These are phyloP conservation scores for Melanotaenia trifasciata DNA, from an alignment of 2,797 vertebrate species.

Conservation along the genomic window DNA sequence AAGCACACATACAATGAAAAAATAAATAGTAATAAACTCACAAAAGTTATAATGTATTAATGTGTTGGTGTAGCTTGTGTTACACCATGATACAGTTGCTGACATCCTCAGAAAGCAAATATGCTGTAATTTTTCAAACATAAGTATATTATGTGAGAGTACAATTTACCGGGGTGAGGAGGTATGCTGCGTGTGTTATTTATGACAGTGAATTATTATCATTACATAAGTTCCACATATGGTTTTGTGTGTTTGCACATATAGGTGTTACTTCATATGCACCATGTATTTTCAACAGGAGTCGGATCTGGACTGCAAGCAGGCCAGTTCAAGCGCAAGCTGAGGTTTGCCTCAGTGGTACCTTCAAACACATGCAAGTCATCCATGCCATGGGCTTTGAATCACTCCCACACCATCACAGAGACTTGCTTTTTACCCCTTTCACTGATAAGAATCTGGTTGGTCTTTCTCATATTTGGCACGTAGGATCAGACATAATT, in stretches of 20 bases:
- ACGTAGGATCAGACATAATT: background rate
- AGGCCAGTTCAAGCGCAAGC: background rate
- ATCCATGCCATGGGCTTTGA: background rate
- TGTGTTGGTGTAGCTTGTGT: background rate
- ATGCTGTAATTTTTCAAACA: background rate
- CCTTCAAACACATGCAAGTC: background rate
- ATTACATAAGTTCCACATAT: background rate
- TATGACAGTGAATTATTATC: background rate
- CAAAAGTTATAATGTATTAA: background rate
- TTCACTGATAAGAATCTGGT: background rate
- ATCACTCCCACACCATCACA: background rate
- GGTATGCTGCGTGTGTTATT: background rate
- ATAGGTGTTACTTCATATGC: background rate
- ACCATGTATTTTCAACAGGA: background rate
- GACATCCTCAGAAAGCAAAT: background rate
- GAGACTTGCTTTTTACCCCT: background rate
- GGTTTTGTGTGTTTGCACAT: background rate
- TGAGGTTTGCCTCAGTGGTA: background rate
- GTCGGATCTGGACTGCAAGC: background rate
- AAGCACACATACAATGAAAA: background rate
- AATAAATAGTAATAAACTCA: background rate
- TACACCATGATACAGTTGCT: background rate
- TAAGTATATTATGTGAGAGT: too few species aligned
- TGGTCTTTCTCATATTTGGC: background rate
- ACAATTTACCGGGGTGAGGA: background rate